Percentiles rank a stretch among this genome's conserved stretches.
phyloP scores from a whole-genome alignment of 2,797 vertebrate species.

The Siniperca undulata region DNA sequence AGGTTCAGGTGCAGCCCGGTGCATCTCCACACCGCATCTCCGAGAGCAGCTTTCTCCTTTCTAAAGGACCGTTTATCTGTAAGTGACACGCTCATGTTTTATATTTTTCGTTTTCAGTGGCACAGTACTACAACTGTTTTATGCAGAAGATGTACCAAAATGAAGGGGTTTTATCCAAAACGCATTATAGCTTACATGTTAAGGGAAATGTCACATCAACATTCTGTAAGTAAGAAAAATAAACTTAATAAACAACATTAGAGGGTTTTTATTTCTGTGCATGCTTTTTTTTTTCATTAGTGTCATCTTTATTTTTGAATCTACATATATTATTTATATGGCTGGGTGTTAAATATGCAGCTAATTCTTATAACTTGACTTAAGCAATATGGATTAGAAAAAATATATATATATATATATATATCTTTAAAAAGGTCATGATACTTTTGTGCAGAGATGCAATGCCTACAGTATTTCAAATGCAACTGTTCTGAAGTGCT shows the following conservation, averaged over 20 bases:
- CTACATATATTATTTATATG: background rate
- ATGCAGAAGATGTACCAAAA: background rate
- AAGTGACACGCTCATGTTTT: slow-evolving; percentile 4
- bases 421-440: background rate
- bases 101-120: background rate
- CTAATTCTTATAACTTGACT: background rate
- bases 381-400: background rate
- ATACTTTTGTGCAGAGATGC: background rate
- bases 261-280: background rate
- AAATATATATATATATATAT: too few relatives aligned
- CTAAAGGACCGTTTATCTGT: background rate
- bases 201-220: background rate
- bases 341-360: too few relatives aligned
- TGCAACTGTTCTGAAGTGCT: background rate
- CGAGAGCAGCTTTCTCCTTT: background rate
- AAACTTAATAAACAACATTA: background rate
- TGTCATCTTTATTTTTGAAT: background rate
- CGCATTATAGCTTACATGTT: background rate
- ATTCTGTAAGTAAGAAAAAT: background rate
- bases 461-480: background rate
- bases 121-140: background rate
- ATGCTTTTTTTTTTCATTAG: background rate
- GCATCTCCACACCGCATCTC: background rate
- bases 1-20: slow-evolving; percentile 17
- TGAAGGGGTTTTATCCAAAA: background rate